Evolutionary conservation across 2,113 vertebrate genomes (phyloP).

Genomic region (Oryzias celebensis): DNA sequence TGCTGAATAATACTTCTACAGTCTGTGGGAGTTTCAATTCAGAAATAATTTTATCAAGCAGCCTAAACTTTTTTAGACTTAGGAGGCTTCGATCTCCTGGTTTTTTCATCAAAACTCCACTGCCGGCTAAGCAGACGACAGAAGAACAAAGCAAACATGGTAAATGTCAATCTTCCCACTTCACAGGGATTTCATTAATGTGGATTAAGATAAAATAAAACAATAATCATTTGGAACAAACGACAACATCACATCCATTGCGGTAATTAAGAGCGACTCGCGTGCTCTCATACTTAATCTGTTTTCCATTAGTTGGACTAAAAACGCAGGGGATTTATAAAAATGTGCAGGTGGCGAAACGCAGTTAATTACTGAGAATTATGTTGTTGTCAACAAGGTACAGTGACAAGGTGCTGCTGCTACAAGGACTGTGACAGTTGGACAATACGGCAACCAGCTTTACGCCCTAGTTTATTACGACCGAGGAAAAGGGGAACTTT

Average conservation of each 20-base stretch:
- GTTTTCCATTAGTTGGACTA: conserved; percentile 14
- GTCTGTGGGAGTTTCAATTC: neutral
- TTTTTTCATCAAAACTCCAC: neutral
- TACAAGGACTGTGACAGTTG: neutral
- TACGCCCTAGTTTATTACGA: conserved; percentile 5
- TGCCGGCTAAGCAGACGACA: neutral
- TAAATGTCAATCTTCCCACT: conserved; percentile 12
- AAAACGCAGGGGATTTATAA: conserved; percentile 3
- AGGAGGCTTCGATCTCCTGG: neutral
- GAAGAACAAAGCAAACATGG: conserved; percentile 8
- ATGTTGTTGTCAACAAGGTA: conserved; percentile 11
- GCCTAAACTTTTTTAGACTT: neutral
- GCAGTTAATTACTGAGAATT: conserved; percentile 7
- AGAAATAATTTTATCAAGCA: neutral
- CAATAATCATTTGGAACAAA: conserved; percentile 18
- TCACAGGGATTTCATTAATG: conserved; percentile 14
- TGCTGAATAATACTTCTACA: neutral
- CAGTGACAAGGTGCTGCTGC: conserved; percentile 1
- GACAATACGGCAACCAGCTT: neutral
- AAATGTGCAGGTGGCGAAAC: conserved; percentile 6
- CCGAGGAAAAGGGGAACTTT: conserved; percentile 4
- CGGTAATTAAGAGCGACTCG: conserved; percentile 18
- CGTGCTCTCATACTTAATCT: conserved; percentile 12
- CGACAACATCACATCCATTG: conserved; percentile 3
- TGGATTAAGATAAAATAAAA: conserved; percentile 16